Base-by-base conservation (phyloP, 2,888 invertebrate genomes). In the Plagodis dolabraria region DNA sequence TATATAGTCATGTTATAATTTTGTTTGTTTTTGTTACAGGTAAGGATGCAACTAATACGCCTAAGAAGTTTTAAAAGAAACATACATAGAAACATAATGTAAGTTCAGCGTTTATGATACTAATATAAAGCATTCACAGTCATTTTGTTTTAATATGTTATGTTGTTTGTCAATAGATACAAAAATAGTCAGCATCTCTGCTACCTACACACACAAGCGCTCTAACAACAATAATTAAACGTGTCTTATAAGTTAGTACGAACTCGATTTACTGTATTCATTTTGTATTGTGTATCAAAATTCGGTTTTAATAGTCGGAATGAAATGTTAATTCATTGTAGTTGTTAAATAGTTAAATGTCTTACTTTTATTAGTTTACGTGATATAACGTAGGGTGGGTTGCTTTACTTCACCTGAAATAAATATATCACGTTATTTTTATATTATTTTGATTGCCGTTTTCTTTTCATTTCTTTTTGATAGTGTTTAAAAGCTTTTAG, bases 301-400 rank as follows among this genome's bases (percentile, higher is more conserved):
- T 34, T 12, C 51, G 63, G 47, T 59, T 69, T 74, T 72, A 71
- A 72, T 72, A 54, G 67, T 65, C 53, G 44, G 57, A 62, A 57
- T 66, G 66, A 73, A 75, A 68, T 64, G 65, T 66, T 60, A 66
- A 68, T 68, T 69, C 68, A 68, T 69, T 71, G 69, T 68, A 60
- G 64, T 62, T 38, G 7, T 38, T 38, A 38, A 38, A 38, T 38
- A 54, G 55, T 65, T 67, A 64, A 57, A 63, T 60, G 64, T 60
- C 53, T 64, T 46, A 54, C 58, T 65, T 68, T 64, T 67, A 60
- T 60, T 47, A 42, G 8, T 43, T 33, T 45, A 52, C 60, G 60
- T 60, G 55, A 60, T 60, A 36, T 45, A 45, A 40, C 40, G 55
- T 34, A 9, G 38, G 51, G 33, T 38, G 36, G 9, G 38, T 49